Evolutionary conservation across 2,797 vertebrate species (phyloP).

Genomic region (Poeciliopsis turneri): DNA sequence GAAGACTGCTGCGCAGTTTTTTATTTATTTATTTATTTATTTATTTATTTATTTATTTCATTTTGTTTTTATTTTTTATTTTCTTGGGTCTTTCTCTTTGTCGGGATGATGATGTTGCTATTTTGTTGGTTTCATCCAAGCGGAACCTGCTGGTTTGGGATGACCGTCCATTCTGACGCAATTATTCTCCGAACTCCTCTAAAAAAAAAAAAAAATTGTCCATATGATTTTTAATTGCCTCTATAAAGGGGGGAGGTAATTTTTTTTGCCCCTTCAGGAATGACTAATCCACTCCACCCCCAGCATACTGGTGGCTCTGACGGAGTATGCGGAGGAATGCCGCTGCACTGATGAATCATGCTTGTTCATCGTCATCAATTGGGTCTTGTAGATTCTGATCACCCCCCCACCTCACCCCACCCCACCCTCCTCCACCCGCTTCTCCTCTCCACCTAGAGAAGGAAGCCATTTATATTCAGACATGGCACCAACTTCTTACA

Average conservation of each 20-base stretch:
- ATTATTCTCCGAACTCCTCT: constrained; percentile 14
- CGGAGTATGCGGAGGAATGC: constrained; percentile 62
- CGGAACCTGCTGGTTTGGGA: constrained; percentile 2
- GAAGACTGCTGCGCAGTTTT: constrained; percentile 57
- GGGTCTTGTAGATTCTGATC: constrained; percentile 39
- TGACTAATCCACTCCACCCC: constrained; percentile 20
- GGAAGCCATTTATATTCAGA: neutral
- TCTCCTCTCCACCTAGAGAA: neutral
- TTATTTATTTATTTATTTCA: too few relatives aligned
- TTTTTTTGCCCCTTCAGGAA: constrained; percentile 30
- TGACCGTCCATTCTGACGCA: constrained; percentile 42
- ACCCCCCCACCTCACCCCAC: neutral
- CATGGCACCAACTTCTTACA: neutral
- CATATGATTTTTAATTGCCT: constrained; percentile 52
- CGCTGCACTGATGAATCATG: constrained; percentile 60
- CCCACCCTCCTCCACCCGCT: neutral
- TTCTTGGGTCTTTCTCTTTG: constrained; percentile 4
- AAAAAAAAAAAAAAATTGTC: too few relatives aligned
- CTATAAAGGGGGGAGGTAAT: constrained; percentile 19
- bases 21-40: too few relatives aligned
- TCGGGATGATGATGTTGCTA: constrained; percentile 13
- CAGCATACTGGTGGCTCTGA: constrained; percentile 32
- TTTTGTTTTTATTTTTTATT: too few relatives aligned
- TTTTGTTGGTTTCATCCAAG: neutral
- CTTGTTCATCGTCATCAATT: constrained; percentile 61